A percentile compares a stretch with the other conserved stretches of the same genome.
Evolutionary conservation across 2,113 vertebrate genomes (phyloP).

Genomic region (Semnornis frantzii): DNA sequence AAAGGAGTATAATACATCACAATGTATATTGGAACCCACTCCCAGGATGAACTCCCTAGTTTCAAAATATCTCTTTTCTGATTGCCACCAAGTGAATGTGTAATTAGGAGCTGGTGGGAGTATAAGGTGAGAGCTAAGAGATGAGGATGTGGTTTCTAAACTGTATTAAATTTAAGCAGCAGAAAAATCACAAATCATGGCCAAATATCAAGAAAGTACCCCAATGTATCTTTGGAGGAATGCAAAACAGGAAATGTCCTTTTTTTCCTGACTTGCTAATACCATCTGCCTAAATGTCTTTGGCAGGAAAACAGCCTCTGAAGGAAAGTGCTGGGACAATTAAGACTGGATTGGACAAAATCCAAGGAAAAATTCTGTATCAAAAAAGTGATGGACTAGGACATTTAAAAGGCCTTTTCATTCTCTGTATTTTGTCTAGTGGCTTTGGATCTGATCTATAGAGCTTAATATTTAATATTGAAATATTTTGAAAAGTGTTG

Average conservation of each 20-base stretch:
- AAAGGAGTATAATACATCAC: background rate
- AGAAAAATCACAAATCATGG: background rate
- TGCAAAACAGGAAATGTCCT: background rate
- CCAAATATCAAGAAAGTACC: background rate
- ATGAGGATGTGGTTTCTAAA: background rate
- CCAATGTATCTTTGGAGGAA: background rate
- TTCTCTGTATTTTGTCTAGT: background rate
- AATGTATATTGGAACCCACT: background rate
- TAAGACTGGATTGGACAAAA: constrained; percentile 6
- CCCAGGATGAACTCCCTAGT: background rate
- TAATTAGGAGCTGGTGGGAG: background rate
- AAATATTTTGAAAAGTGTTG: constrained; percentile 24
- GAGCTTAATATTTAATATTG: constrained; percentile 22
- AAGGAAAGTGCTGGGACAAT: constrained; percentile 19
- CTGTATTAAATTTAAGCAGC: background rate
- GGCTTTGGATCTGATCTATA: background rate
- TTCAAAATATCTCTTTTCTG: background rate
- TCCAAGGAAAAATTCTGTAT: constrained; percentile 17
- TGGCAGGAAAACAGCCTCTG: background rate
- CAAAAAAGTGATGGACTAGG: background rate
- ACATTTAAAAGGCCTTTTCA: background rate
- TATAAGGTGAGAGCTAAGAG: background rate
- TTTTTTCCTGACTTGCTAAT: constrained; percentile 1
- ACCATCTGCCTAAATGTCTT: constrained; percentile 4
- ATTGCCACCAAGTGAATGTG: background rate